These are phyloP conservation scores for Julus scanicus DNA, from an alignment of 2,888 invertebrate genomes.

Conservation along the genomic window DNA sequence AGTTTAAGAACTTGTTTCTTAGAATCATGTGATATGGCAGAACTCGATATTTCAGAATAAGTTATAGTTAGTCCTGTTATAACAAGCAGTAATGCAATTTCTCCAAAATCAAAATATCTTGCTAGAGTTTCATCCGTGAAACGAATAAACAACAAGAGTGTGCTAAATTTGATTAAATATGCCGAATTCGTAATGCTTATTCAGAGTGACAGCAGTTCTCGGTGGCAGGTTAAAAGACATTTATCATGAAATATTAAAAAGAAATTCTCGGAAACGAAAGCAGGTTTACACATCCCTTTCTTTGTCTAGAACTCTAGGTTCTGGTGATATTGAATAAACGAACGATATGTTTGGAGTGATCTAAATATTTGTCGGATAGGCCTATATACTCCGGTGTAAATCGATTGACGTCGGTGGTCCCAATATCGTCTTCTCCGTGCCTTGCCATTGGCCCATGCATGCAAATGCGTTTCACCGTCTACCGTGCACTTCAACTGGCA, in stretches of 20 bases:
- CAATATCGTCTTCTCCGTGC: constrained; percentile 22
- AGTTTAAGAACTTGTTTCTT: too few species aligned
- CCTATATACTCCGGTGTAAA: neutral
- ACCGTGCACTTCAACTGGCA: constrained; percentile 29
- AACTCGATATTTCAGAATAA: too few species aligned
- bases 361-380: neutral
- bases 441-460: neutral
- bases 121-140: neutral
- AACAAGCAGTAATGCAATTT: too few species aligned
- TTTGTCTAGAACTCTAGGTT: neutral
- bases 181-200: neutral
- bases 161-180: neutral
- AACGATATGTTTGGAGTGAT: neutral
- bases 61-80: too few species aligned
- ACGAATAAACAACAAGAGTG: neutral
- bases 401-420: constrained; percentile 16
- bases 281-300: neutral
- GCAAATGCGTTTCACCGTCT: neutral
- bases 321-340: neutral
- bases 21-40: too few species aligned
- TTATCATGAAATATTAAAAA: neutral
- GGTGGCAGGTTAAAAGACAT: neutral
- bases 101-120: neutral
- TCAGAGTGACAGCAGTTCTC: neutral
- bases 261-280: neutral